These are phyloP conservation scores for Propithecus coquereli DNA, from an alignment of 2,113 vertebrate genomes.

Conservation along the genomic window DNA sequence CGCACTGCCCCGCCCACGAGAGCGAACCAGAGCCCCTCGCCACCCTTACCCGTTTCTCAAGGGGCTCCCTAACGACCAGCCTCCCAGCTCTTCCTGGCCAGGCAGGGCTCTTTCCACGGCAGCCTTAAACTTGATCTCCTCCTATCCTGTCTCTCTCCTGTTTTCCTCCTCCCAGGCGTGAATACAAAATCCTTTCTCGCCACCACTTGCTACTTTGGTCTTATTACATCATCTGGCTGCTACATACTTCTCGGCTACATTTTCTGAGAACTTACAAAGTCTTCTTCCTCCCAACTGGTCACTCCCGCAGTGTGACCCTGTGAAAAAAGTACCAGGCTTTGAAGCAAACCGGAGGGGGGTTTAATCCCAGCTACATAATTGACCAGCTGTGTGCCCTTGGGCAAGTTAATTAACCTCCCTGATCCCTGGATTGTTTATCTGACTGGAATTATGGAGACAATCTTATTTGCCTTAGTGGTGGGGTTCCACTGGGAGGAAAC, in stretches of 20 bases:
- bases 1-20: background rate
- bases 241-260: background rate
- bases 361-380: conserved; percentile 6
- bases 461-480: conserved; percentile 2
- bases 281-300: background rate
- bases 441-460: background rate
- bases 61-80: background rate
- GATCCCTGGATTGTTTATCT: conserved; percentile 1
- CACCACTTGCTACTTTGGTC: background rate
- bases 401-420: conserved; percentile 57
- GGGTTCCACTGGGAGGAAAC: background rate
- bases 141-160: background rate
- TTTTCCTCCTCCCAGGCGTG: background rate
- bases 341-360: background rate
- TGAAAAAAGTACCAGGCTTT: background rate
- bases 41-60: background rate
- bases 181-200: background rate
- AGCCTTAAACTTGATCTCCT: background rate
- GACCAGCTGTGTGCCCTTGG: conserved; percentile 39
- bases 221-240: background rate
- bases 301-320: background rate
- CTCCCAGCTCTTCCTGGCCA: background rate
- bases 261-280: background rate
- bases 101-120: background rate
- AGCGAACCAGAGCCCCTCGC: background rate